Evolutionary conservation across 2,797 vertebrate species (phyloP).

Genomic region (Podarcis siculus): DNA sequence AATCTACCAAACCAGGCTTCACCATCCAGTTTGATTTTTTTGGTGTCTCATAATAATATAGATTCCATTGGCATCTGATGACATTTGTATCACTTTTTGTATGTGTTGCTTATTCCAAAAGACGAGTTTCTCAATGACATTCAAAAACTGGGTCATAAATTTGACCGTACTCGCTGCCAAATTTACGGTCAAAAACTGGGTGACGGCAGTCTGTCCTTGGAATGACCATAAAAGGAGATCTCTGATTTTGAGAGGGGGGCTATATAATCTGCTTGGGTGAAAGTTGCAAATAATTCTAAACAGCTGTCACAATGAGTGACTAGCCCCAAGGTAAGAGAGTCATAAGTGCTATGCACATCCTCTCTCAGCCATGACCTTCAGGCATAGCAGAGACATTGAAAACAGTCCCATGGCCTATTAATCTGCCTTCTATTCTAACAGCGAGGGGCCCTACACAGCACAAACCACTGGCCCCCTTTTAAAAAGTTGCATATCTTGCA

Average conservation of each 20-base stretch:
- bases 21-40: too few species aligned
- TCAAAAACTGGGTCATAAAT: background rate
- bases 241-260: background rate
- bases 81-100: background rate
- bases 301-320: constrained; percentile 1
- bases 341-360: background rate
- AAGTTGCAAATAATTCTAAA: constrained; percentile 32
- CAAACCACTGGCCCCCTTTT: background rate
- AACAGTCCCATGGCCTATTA: background rate
- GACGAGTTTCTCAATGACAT: background rate
- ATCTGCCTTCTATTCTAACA: background rate
- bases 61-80: background rate
- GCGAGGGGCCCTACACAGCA: background rate
- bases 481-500: background rate
- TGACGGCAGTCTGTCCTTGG: background rate
- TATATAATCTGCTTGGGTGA: background rate
- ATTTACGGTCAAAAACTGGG: constrained; percentile 6
- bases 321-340: constrained; percentile 14
- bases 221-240: background rate
- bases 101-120: background rate
- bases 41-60: background rate
- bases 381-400: background rate
- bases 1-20: too few species aligned
- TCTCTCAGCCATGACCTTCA: background rate
- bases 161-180: background rate